Base-by-base conservation (phyloP, 2,113 vertebrate genomes). In the Osmerus eperlanus region DNA sequence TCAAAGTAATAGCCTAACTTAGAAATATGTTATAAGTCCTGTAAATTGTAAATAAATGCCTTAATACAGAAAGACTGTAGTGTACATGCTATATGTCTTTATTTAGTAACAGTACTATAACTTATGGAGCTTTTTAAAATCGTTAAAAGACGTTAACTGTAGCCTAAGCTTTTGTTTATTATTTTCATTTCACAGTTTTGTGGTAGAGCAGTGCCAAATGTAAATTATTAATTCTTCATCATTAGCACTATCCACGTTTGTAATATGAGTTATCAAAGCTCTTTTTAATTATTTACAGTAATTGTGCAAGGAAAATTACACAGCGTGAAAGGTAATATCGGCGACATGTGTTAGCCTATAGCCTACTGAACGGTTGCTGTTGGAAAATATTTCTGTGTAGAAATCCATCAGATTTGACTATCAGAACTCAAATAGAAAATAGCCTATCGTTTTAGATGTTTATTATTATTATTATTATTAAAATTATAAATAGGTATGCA, bases 241-340 rank as follows among this genome's bases (percentile, higher is more conserved):
- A 83, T 87, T 93, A 91, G 91, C 94, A 92, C 94, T 93, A 93
- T 93, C 91, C 93, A 93, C 93, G 92, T 94, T 92, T 93, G 96
- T 97, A 98, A 98, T 93, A 96, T 92, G 95, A 98, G 96, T 96
- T 97, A 96, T 98, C 95, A 95, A 95, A 93, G 94, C 92, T 87
- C 93, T 85, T 89, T 90, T 96, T 93, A 93, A 99, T 98, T 97
- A 99, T 98, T 98, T 95, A 99, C 91, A 90, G 78, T 83, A 85
- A 91, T 92, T 91, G 93, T 94, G 94, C 90, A 78, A 92, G 90
- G 92, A 93, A 94, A 95, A 95, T 94, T 91, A 93, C 92, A 92
- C 90, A 91, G 90, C 86, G 84, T 86, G 95, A 94, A 97, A 97
- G 92, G 82, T 89, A 92, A 96, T 93, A 94, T 84, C 65, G 79